A percentile compares a stretch with the other conserved stretches of the same genome.
These are phyloP conservation scores for Poliocrania exsul DNA, from an alignment of 2,797 vertebrate genomes.

Conservation along the genomic window DNA sequence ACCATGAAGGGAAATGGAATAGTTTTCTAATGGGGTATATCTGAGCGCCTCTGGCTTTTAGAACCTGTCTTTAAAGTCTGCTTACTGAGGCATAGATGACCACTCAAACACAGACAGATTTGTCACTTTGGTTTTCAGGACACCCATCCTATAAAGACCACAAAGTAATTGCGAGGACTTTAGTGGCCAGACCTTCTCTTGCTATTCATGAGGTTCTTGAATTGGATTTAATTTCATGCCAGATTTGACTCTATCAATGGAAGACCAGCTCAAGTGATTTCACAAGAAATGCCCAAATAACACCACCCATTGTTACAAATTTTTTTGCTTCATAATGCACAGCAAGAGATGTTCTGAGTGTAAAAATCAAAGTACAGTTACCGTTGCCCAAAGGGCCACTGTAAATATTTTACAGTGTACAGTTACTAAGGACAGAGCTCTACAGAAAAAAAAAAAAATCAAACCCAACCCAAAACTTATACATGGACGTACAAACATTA, in stretches of 20 bases:
- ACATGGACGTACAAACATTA: not conserved
- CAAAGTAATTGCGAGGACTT: slow-evolving; percentile 54
- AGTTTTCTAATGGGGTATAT: slow-evolving; percentile 49
- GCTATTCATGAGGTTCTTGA: slow-evolving; percentile 64
- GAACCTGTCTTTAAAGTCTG: slow-evolving; percentile 50
- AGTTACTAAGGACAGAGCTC: not conserved
- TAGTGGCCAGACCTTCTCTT: slow-evolving; percentile 43
- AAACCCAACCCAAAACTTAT: not conserved
- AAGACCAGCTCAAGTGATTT: slow-evolving; percentile 53
- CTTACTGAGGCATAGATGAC: slow-evolving; percentile 58
- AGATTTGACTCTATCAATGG: slow-evolving; percentile 65
- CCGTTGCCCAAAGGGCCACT: not conserved
- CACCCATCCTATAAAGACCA: slow-evolving; percentile 35
- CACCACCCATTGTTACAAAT: slow-evolving; percentile 26
- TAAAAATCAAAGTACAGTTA: slow-evolving; percentile 1
- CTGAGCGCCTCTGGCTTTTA: slow-evolving; percentile 55
- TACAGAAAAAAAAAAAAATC: not conserved
- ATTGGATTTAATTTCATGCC: slow-evolving; percentile 71
- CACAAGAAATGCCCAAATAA: slow-evolving; percentile 52
- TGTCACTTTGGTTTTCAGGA: slow-evolving; percentile 47
- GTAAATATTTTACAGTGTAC: not conserved
- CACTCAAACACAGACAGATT: slow-evolving; percentile 53
- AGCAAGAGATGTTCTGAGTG: slow-evolving; percentile 31
- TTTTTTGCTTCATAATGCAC: slow-evolving; percentile 28
- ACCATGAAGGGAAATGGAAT: slow-evolving; percentile 61